Base-by-base conservation (phyloP, 2,113 vertebrate genomes). In the Mesocricetus auratus region DNA sequence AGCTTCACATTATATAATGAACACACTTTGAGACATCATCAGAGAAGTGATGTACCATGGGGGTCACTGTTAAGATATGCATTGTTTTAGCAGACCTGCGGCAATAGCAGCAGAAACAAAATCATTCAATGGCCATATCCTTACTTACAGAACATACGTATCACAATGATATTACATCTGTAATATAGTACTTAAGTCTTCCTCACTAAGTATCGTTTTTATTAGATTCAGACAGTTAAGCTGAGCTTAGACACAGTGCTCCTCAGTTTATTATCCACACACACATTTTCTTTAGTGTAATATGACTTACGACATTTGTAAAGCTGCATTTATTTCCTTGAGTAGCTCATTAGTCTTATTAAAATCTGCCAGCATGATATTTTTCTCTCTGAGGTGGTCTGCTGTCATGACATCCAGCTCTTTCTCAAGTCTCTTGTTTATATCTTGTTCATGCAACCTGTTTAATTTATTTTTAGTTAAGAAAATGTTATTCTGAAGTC, bases 311-410 rank as follows among this genome's bases (percentile, higher is more conserved):
- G 99, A 99, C 98, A 99, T 99, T 98, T 99, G 99, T 86, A 99
- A 99, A 96, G 99, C 99, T 64, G 99, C 99, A 99, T 99, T 99
- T 99, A 99, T 99, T 99, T 99, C 99, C 98, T 99, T 99, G 96
- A 99, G 99, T 94, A 99, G 99, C 97, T 99, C 99, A 98, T 99
- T 99, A 97, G 99, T 99, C 98, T 99, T 99, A 99, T 99, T 99
- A 99, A 99, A 99, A 99, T 99, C 99, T 74, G 99, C 99, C 98
- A 99, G 98, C 99, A 99, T 99, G 98, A 99, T 99, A 99, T 99
- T 99, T 94, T 99, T 99, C 97, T 99, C 99, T 98, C 99, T 99
- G 99, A 99, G 99, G 98, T 99, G 99, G 96, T 98, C 98, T 94
- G 98, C 98, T 98, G 98, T 99, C 99, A 99, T 98, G 97, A 99